Conservation (phyloP, 2,113 vertebrate genomes). For the Capreolus pygargus region DNA sequence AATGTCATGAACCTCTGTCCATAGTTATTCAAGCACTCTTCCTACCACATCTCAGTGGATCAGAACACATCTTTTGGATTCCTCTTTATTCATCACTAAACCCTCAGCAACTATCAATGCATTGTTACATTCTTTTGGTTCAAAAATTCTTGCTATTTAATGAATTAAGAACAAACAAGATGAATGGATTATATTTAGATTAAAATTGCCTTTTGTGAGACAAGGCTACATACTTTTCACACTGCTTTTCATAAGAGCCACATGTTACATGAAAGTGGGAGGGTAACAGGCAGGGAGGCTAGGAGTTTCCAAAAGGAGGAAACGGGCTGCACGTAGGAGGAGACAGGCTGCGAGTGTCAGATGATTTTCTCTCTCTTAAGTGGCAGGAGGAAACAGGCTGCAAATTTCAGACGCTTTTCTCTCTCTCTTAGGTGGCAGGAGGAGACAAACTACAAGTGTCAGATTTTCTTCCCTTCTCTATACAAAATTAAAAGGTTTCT, state of each 20-base stretch:
- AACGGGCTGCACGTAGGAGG: too few species aligned
- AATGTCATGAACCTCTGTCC: neutral
- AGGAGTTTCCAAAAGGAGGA: too few species aligned
- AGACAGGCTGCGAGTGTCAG: too few species aligned
- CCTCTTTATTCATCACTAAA: neutral
- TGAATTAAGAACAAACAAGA: neutral
- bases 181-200: neutral
- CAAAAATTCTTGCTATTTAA: neutral
- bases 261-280: too few species aligned
- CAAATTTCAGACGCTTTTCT: too few species aligned
- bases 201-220: neutral
- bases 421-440: too few species aligned
- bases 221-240: neutral
- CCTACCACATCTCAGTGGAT: neutral
- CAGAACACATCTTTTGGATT: neutral
- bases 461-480: too few species aligned
- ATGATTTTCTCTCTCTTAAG: too few species aligned
- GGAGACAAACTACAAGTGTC: too few species aligned
- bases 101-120: neutral
- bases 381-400: too few species aligned
- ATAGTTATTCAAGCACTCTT: neutral
- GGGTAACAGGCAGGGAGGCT: too few species aligned
- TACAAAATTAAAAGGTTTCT: neutral
- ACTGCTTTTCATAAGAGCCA: neutral
- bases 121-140: neutral